Percentiles rank a stretch among this genome's conserved stretches.
Conservation (phyloP, 2,888 invertebrate species). For the Dicyrtoma fusca region DNA sequence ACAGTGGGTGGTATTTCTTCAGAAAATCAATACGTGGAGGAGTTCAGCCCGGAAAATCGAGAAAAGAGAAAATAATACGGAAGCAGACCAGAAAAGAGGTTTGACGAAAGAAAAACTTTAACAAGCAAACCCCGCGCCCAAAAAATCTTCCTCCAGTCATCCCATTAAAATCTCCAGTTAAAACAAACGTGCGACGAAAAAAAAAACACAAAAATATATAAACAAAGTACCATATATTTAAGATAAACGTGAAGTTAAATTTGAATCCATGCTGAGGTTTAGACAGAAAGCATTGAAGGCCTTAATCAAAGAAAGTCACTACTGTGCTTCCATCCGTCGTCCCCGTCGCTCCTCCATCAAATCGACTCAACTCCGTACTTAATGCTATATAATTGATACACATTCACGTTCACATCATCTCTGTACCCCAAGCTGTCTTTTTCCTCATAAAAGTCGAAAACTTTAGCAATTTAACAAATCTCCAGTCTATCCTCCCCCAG, state of each 20-base stretch:
- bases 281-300: not conserved
- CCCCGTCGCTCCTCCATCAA: slow-evolving; percentile 15
- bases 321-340: not conserved
- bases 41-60: slow-evolving; percentile 46
- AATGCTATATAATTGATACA: slow-evolving; percentile 10
- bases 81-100: slow-evolving; percentile 33
- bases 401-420: slow-evolving; percentile 22
- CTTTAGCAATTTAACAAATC: slow-evolving; percentile 25
- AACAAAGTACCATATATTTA: slow-evolving; percentile 20
- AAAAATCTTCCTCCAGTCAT: not conserved
- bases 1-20: slow-evolving; percentile 51
- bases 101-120: not conserved
- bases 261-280: slow-evolving; percentile 7
- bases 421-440: slow-evolving; percentile 23
- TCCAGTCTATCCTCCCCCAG: not conserved
- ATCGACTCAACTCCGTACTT: slow-evolving; percentile 13
- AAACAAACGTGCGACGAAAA: not conserved
- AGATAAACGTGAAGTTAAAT: slow-evolving; percentile 18
- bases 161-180: slow-evolving; percentile 20
- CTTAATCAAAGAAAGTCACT: not conserved
- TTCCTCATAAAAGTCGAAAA: slow-evolving; percentile 26
- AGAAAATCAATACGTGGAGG: slow-evolving; percentile 56
- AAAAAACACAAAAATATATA: not conserved
- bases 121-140: slow-evolving; percentile 1
- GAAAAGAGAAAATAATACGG: slow-evolving; percentile 40